Evolutionary conservation across 2,797 vertebrate genomes (phyloP).

Genomic region (Microcaecilia unicolor): DNA sequence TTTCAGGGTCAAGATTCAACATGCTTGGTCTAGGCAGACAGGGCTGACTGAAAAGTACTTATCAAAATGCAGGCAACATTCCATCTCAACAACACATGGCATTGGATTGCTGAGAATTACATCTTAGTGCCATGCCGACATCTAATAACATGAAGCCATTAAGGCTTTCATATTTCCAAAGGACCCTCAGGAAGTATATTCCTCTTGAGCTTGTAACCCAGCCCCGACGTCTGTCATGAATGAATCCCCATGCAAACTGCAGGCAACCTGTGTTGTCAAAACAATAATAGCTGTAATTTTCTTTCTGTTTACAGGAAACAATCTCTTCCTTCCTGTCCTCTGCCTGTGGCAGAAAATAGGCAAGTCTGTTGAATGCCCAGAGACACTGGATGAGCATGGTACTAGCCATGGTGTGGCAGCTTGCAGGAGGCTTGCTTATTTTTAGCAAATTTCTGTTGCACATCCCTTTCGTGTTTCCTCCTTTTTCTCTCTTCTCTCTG

Average conservation of each 20-base stretch:
- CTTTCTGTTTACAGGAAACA: slow-evolving; percentile 59
- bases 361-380: slow-evolving; percentile 28
- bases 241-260: slow-evolving; percentile 29
- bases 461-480: slow-evolving; percentile 6
- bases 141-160: slow-evolving; percentile 1
- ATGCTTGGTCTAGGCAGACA: neutral
- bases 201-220: slow-evolving; percentile 1
- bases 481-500: slow-evolving; percentile 29
- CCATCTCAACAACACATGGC: slow-evolving; percentile 3
- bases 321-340: slow-evolving; percentile 54
- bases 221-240: slow-evolving; percentile 28
- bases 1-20: slow-evolving; percentile 9
- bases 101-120: neutral
- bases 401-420: neutral
- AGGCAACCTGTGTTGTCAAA: slow-evolving; percentile 50
- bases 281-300: slow-evolving; percentile 55
- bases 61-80: slow-evolving; percentile 11
- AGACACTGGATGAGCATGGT: slow-evolving; percentile 25
- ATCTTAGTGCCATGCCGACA: slow-evolving; percentile 3
- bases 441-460: slow-evolving; percentile 36
- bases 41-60: slow-evolving; percentile 12
- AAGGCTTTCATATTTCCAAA: slow-evolving; percentile 3
- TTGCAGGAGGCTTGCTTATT: slow-evolving; percentile 36
- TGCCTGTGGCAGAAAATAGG: slow-evolving; percentile 49
- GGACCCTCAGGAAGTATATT: slow-evolving; percentile 14